Conservation (phyloP, 37 sponge, comb jelly and placozoan genomes). For the Amphimedon queenslandica region DNA sequence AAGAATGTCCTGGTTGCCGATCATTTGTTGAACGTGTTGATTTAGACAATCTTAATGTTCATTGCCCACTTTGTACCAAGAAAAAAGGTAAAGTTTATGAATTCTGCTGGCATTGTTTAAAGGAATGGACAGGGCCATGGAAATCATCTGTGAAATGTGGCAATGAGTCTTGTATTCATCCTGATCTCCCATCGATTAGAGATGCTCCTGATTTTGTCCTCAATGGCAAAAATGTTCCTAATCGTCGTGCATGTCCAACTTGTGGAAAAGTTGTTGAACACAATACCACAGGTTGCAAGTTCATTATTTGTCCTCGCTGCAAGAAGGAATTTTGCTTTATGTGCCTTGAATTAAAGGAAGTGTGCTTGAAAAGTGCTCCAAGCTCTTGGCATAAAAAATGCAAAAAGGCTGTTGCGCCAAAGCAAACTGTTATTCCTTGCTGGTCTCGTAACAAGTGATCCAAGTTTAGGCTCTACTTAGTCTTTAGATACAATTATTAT, state of each 20-base stretch:
- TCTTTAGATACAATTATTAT: too few relatives aligned
- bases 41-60: slow-evolving; percentile 31
- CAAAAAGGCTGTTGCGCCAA: background rate
- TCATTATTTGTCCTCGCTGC: slow-evolving; percentile 5
- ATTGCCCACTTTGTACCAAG: slow-evolving; percentile 48
- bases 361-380: background rate
- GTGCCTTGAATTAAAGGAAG: background rate
- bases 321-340: slow-evolving; percentile 12
- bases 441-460: slow-evolving; percentile 11
- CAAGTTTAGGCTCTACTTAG: too few relatives aligned
- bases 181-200: slow-evolving; percentile 12
- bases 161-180: slow-evolving; percentile 29
- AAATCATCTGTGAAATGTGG: slow-evolving; percentile 32
- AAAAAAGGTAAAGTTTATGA: slow-evolving; percentile 31
- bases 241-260: slow-evolving; percentile 49
- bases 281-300: slow-evolving; percentile 15
- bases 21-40: slow-evolving; percentile 44
- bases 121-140: slow-evolving; percentile 41
- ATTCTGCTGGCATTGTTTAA: slow-evolving; percentile 63
- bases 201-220: slow-evolving; percentile 16
- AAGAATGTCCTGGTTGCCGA: slow-evolving; percentile 64
- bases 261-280: slow-evolving; percentile 58
- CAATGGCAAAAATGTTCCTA: slow-evolving; percentile 37
- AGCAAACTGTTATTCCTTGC: background rate
- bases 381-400: background rate